phyloP scores from a whole-genome alignment of 2,888 invertebrate species.

The Melieria crassipennis region DNA sequence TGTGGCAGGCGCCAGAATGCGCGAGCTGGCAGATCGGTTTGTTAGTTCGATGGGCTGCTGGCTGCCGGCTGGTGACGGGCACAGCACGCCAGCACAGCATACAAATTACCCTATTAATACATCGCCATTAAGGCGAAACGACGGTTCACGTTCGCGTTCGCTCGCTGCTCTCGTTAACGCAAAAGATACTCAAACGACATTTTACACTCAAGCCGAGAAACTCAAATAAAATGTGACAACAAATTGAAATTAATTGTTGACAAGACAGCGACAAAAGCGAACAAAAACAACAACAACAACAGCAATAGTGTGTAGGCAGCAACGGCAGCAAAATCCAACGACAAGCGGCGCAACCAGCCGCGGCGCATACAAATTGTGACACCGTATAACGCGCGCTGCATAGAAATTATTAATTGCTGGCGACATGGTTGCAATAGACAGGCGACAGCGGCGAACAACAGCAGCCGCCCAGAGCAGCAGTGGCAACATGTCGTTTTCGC shows the following conservation, averaged over 20 bases:
- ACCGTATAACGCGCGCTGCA: slow-evolving; percentile 49
- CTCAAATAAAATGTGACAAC: slow-evolving; percentile 30
- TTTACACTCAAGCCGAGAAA: slow-evolving; percentile 4
- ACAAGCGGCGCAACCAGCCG: background rate
- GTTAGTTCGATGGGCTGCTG: no score
- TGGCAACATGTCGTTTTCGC: background rate
- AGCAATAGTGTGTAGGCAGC: background rate
- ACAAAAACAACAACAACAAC: slow-evolving; percentile 22
- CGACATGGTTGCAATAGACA: background rate
- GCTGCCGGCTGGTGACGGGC: background rate
- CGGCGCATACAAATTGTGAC: slow-evolving; percentile 46
- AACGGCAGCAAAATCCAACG: background rate
- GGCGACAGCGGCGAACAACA: background rate
- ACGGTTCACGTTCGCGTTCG: no score
- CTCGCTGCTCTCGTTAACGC: no score
- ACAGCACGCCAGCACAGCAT: slow-evolving; percentile 22
- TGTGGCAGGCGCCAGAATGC: no score
- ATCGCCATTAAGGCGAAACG: slow-evolving; percentile 13
- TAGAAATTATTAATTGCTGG: slow-evolving; percentile 53
- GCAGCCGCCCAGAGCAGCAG: slow-evolving; percentile 23
- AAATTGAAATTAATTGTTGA: slow-evolving; percentile 38
- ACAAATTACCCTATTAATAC: slow-evolving; percentile 37
- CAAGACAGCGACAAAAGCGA: slow-evolving; percentile 27
- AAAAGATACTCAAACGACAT: background rate
- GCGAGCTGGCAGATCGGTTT: no score